phyloP scores from a whole-genome alignment of 2,888 invertebrate genomes.

The Oscheius sp. region DNA sequence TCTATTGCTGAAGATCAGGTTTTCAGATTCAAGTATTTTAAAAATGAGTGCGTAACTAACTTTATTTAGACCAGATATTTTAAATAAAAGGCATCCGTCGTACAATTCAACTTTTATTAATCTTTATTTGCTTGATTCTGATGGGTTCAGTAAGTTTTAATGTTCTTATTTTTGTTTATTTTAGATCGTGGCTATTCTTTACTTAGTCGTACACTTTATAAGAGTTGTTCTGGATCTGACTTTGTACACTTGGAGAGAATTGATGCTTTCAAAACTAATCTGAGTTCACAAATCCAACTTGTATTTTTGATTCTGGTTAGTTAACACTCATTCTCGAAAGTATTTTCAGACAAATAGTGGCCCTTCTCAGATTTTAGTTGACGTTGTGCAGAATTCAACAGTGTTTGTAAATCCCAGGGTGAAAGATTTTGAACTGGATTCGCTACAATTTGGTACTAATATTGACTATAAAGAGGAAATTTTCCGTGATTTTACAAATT shows the following conservation, averaged over 20 bases:
- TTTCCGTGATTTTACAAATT: slow-evolving; percentile 57
- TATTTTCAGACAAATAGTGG: not conserved
- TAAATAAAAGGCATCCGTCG: slow-evolving; percentile 43
- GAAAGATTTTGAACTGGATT: slow-evolving; percentile 36
- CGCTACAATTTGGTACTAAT: slow-evolving; percentile 49
- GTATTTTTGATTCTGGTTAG: not conserved
- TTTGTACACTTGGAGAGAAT: not conserved
- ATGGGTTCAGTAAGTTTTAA: slow-evolving; percentile 37
- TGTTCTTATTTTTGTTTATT: not conserved
- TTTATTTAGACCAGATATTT: slow-evolving; percentile 34
- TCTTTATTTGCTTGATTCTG: slow-evolving; percentile 43
- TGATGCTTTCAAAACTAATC: not conserved
- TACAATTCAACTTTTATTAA: slow-evolving; percentile 46
- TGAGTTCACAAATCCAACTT: not conserved
- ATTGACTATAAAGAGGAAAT: slow-evolving; percentile 68
- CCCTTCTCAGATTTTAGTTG: slow-evolving; percentile 33
- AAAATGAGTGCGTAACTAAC: not conserved
- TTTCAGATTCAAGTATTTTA: slow-evolving; percentile 28
- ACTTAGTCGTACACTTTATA: not conserved
- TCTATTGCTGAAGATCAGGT: slow-evolving; percentile 82
- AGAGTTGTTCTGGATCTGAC: not conserved
- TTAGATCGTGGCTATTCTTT: slow-evolving; percentile 12
- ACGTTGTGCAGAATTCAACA: slow-evolving; percentile 16
- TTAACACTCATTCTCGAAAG: not conserved
- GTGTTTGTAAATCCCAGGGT: slow-evolving; percentile 24